Base-by-base conservation (phyloP, 2,888 invertebrate genomes). In the Boloria euphrosyne region DNA sequence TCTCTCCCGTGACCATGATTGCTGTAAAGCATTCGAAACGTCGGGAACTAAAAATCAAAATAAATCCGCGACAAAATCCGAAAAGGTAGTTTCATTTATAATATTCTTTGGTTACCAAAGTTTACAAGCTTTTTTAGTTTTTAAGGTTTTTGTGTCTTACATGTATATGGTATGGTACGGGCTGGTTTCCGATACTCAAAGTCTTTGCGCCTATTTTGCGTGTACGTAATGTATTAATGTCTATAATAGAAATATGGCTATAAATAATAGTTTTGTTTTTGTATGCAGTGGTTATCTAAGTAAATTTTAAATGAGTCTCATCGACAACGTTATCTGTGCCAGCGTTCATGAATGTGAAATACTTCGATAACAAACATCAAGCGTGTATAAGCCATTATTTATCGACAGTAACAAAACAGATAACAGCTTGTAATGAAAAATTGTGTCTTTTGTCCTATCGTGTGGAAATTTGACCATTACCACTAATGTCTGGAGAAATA, bases 311-410 rank as follows among this genome's bases (percentile, higher is more conserved):
- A 68, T 85, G 83, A 84, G 76, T 84, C 83, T 84, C 71, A 69
- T 53, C 65, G 65, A 63, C 63, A 38, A 62, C 57, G 76, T 80
- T 84, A 84, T 85, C 84, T 76, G 68, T 71, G 62, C 68, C 71
- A 70, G 73, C 75, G 71, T 74, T 74, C 69, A 78, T 77, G 78
- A 80, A 79, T 79, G 75, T 74, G 16, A 74, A 78, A 75, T 74
- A 65, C 54, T 61, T 73, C 72, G 84, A 85, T 84, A 85, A 82
- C 76, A 76, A 72, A 72, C 63, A 72, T 69, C 61, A 61, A 65
- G 65, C 60, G 62, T 47, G 65, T 55, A 74, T 72, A 78, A 77
- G 73, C 72, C 70, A 75, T 66, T 69, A 66, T 70, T 76, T 78
- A 77, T 78, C 78, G 62, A 61, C 68, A 72, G 68, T 70, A 73